Base-by-base conservation (phyloP, 2,113 vertebrate genomes). In the Rhabdomys dilectus region DNA sequence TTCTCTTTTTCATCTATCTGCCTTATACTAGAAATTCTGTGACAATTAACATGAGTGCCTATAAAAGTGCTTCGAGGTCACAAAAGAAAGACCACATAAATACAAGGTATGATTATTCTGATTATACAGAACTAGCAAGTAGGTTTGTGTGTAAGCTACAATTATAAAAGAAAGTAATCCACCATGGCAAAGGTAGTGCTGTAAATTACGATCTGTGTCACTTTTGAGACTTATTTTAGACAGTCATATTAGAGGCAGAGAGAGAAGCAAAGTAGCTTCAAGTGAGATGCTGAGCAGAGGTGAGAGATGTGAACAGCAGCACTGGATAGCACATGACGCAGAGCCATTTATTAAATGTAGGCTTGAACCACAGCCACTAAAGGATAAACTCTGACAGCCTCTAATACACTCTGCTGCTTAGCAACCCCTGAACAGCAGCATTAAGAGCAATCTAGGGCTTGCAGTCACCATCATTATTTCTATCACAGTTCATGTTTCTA, bases 81-180 rank as follows among this genome's bases (percentile, higher is more conserved):
- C 78, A 75, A 82, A 91, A 91, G 56, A 85, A 96, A 96, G 89
- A 60, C n/a, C 78, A 66, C n/a, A 72, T 92, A 95, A 86, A 91
- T 78, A 82, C 89, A 95, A 97, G 89, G 84, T 94, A 66, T 81
- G 81, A 85, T 93, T 88, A 91, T 84, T 96, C 68, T 95, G 91
- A 96, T 93, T 92, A 96, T 76, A 96, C 93, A 70, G 96, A 93
- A 82, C 70, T 84, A 97, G 82, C 93, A 86, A 85, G 84, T 89
- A 96, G 93, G 81, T 36, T 92, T 91, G 75, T 89, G 73, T 91
- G 36, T 81, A 95, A 96, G 78, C 88, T 92, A 72, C 97, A 97
- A 97, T 97, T 97, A 97, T 48, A 97, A 96, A 51, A 75, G 64
- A 86, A 78, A 87, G 58, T 88, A 95, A 98, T 72, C 78, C 17